Evolutionary conservation across 2,888 invertebrate genomes (phyloP), one percentile per base, ranked within the genome.

Genomic region (Tachystola acroxantha): DNA sequence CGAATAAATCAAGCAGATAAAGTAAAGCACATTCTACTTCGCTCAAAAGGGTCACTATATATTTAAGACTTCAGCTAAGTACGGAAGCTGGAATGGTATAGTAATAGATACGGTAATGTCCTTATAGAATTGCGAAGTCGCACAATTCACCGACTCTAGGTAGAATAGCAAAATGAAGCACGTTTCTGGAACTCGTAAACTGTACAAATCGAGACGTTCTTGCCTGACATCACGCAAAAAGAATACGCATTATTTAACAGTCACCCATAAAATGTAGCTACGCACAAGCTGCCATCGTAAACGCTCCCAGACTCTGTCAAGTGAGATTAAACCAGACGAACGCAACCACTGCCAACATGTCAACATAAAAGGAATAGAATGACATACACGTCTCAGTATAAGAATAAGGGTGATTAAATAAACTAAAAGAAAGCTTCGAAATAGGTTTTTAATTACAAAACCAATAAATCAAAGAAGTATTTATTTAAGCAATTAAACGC

Each of bases 161-260:
- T 16, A 4, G 6, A 10, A 7, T 24, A 3, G 11, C 14, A 12
- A 27, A 32, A 32, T 22, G 64, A 64, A 60, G 64, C 70, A 69
- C 67, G 67, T 71, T 51, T 57, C 58, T 61, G 58, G 57, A 66
- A 65, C 65, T 65, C 72, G 66, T 76, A 76, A 77, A 74, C 72
- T 67, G 57, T 61, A 60, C 60, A 60, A 56, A 70, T 69, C 63
- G 57, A 53, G 56, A 61, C 57, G 57, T 62, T 65, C 64, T 56
- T 64, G 64, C 53, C 60, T 52, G 61, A 59, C 62, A 66, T 61
- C 66, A 70, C 66, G 48, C 49, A 53, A 46, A 68, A 70, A 64
- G 62, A 66, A 59, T 66, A 64, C 65, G 66, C 69, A 78, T 74
- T 74, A 77, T 78, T 77, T 72, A 77, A 68, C 67, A 65, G 64